Conservation (phyloP, 2,797 vertebrate species). For the Dryobates pubescens region DNA sequence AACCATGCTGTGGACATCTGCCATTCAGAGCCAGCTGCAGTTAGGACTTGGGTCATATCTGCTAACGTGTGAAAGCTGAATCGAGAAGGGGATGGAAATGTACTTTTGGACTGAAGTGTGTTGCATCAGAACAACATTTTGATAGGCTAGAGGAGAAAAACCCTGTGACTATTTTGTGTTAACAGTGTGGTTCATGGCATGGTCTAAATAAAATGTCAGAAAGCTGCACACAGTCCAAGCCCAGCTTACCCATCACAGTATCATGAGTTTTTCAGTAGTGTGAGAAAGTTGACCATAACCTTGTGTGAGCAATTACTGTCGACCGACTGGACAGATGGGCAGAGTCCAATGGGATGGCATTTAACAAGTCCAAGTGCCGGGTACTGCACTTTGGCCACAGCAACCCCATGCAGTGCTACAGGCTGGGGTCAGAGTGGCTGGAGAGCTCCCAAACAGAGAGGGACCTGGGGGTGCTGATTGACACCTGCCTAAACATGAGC, state of each 20-base stretch:
- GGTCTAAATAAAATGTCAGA: not conserved
- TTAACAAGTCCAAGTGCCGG: no score
- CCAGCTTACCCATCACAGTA: not conserved
- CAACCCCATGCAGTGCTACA: no score
- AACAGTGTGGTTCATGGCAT: not conserved
- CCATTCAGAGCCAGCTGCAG: not conserved
- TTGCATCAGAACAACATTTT: not conserved
- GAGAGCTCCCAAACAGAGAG: no score
- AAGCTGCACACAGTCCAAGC: not conserved
- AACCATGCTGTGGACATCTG: not conserved
- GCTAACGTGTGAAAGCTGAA: not conserved
- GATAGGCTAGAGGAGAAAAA: not conserved
- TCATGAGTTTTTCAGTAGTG: not conserved
- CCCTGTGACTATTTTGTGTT: not conserved
- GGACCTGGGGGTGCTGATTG: no score
- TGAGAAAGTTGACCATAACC: not conserved
- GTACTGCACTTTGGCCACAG: no score
- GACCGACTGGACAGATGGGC: no score
- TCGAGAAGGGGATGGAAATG: not conserved
- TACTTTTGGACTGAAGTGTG: accelerated
- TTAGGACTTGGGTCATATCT: not conserved
- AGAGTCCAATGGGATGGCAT: no score
- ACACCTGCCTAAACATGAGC: no score
- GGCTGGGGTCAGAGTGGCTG: no score
- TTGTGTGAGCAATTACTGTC: not conserved